phyloP scores from a whole-genome alignment of 2,888 invertebrate genomes.

The Seira sanloemensis region DNA sequence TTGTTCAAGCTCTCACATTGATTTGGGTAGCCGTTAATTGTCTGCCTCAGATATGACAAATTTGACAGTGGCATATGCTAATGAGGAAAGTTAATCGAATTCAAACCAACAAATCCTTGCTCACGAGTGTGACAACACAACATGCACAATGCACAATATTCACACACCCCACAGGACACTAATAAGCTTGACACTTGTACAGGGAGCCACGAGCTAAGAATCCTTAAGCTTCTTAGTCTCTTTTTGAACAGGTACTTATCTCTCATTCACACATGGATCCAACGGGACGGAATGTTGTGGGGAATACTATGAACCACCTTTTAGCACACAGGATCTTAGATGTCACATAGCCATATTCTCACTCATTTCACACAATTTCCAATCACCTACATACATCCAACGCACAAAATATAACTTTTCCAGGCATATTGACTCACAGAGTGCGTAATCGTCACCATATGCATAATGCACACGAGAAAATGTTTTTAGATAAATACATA shows the following conservation, averaged over 20 bases:
- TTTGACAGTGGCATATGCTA: no score
- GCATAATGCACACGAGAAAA: neutral
- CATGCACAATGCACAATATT: no score
- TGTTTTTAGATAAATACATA: neutral
- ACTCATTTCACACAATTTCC: no score
- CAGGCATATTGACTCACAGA: neutral
- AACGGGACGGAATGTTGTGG: neutral
- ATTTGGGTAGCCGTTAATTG: no score
- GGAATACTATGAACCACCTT: neutral
- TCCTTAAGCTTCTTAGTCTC: neutral
- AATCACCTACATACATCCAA: no score
- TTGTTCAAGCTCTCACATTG: no score
- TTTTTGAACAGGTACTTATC: conserved; percentile 33
- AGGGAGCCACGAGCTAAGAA: conserved; percentile 33
- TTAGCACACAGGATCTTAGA: no score
- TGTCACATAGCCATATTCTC: no score
- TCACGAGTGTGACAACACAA: no score
- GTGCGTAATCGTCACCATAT: neutral
- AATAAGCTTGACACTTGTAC: neutral
- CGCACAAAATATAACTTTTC: neutral
- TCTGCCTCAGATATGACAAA: no score
- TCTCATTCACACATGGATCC: neutral
- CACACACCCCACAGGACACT: neutral
- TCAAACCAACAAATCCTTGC: no score
- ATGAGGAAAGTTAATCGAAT: no score